These are phyloP conservation scores for Cyrtodaria siliqua DNA, from an alignment of 2,888 invertebrate genomes.

Conservation along the genomic window DNA sequence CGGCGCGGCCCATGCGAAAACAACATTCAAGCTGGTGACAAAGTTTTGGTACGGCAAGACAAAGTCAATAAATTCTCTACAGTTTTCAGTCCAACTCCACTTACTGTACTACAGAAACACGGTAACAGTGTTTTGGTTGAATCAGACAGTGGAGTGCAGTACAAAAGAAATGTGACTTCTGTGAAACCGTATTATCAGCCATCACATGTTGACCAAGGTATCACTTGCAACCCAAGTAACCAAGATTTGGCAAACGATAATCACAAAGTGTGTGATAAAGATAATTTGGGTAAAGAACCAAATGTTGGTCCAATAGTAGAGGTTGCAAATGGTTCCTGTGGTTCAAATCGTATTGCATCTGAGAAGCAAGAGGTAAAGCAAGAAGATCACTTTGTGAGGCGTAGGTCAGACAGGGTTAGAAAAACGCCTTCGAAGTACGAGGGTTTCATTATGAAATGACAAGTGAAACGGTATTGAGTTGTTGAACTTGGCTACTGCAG, in stretches of 20 bases:
- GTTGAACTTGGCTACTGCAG: neutral
- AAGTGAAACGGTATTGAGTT: neutral
- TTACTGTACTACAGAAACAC: neutral
- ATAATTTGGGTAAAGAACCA: neutral
- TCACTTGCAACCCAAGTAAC: neutral
- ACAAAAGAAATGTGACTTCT: slow-evolving; percentile 6
- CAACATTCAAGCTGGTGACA: slow-evolving; percentile 32
- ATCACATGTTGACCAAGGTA: no score
- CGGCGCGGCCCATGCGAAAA: slow-evolving; percentile 20
- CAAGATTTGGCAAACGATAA: neutral
- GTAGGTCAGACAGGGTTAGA: neutral
- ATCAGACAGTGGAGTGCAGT: slow-evolving; percentile 1
- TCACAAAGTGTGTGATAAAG: neutral
- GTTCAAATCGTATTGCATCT: neutral
- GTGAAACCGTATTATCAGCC: no score
- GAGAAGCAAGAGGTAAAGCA: neutral
- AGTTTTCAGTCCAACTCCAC: neutral
- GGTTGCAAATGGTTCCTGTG: neutral
- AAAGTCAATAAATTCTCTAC: slow-evolving; percentile 5
- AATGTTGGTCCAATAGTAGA: neutral
- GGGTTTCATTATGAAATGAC: neutral
- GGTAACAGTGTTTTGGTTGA: slow-evolving; percentile 23
- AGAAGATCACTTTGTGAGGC: neutral
- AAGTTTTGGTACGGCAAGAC: slow-evolving; percentile 29
- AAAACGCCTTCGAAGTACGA: neutral